Evolutionary conservation across 2,797 vertebrate genomes (phyloP), one percentile per base, ranked within the genome.

Genomic region (Coregonus ussuriensis): DNA sequence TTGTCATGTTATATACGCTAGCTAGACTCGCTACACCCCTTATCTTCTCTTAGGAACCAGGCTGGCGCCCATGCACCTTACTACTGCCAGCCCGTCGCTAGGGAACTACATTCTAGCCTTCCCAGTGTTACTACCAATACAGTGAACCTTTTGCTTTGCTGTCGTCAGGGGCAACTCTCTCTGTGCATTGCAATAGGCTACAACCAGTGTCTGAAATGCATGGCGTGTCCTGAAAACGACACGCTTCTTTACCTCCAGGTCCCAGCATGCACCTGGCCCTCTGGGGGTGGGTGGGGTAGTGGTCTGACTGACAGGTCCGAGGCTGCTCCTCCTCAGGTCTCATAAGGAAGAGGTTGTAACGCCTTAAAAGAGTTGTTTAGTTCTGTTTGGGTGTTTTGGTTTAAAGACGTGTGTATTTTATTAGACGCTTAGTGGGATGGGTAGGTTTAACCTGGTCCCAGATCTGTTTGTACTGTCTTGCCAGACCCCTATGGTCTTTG

Each of bases 221-320:
- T 82, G 83, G 83, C 63, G 21, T 51, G 16, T 74, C 56, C 41
- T 68, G 80, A 81, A 18, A n/a, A 53, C 1, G 25, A 29, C 51
- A 21, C 51, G 51, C 71, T 73, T 69, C 51, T 66, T 37, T 33
- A 74, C 79, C 87, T 82, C n/a, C 82, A 73, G 70, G 82, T 88
- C 86, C 87, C 88, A 91, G 90, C 90, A 93, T 92, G 87, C 91
- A 88, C 85, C 86, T 90, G 84, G 68, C 16, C 18, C 37, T 85
- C 37, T 2, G 13, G 31, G 41, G 78, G 72, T 29, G 2, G 82
- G 81, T 35, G 75, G 85, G 81, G 54, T 53, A 6, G 14, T 29
- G 18, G 35, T 16, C 37, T 47, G 35, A 51, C 37, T 47, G 68
- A 63, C 5, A 14, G 69, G 25, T 47, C 71, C 68, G n/a, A 47